Percentiles rank a stretch among this genome's conserved stretches.
Evolutionary conservation across 2,113 vertebrate species (phyloP).

Genomic region (Platysternon megacephalum): DNA sequence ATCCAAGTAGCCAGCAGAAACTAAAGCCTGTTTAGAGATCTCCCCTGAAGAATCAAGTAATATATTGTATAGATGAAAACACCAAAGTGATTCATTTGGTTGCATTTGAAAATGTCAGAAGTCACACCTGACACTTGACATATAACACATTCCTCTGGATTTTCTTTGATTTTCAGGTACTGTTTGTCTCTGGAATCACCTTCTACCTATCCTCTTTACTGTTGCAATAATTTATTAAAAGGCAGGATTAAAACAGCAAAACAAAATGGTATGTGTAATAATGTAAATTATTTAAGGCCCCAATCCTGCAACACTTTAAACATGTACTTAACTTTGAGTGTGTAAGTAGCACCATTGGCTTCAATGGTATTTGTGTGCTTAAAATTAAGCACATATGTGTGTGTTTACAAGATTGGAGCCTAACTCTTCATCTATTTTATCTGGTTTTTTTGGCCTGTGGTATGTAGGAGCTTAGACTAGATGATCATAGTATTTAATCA

Average conservation of each 20-base stretch:
- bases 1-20: not conserved
- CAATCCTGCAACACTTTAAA: not conserved
- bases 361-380: not conserved
- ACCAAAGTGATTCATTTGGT: not conserved
- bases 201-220: not conserved
- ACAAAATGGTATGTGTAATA: not conserved
- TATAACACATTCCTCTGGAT: not conserved
- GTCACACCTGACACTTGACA: not conserved
- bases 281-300: not conserved
- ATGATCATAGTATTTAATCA: not conserved
- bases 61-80: not conserved
- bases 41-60: not conserved
- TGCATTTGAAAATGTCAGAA: constrained; percentile 14
- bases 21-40: not conserved
- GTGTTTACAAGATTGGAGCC: not conserved
- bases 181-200: not conserved
- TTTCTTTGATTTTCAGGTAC: not conserved
- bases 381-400: not conserved
- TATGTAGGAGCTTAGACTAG: not conserved
- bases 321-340: not conserved
- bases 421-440: not conserved
- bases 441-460: not conserved
- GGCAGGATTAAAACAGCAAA: not conserved
- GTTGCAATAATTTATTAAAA: not conserved
- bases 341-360: not conserved